phyloP scores from a whole-genome alignment of 2,113 vertebrate species.

The Merops nubicus region DNA sequence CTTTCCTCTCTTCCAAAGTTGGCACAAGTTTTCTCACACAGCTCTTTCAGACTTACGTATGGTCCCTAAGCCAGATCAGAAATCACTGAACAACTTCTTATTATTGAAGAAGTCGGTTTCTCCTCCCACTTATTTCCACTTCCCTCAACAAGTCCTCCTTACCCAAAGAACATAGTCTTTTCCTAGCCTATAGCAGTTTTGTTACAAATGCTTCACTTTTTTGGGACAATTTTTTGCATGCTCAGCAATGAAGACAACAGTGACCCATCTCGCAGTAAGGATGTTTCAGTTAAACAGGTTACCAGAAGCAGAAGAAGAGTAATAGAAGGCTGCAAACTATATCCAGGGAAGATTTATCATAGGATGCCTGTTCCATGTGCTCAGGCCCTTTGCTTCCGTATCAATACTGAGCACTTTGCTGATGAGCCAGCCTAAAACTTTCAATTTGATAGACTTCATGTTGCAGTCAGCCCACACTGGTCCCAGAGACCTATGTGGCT shows the following conservation, averaged over 20 bases:
- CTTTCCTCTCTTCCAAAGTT: not conserved
- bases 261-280: not conserved
- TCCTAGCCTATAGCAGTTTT: not conserved
- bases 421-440: not conserved
- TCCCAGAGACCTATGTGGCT: not conserved
- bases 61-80: not conserved
- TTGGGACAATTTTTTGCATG: rapidly evolving
- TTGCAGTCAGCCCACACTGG: not conserved
- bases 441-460: not conserved
- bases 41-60: not conserved
- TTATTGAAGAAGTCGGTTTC: not conserved
- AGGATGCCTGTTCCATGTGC: not conserved
- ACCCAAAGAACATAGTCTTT: not conserved
- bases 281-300: not conserved
- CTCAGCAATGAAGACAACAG: not conserved
- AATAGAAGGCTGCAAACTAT: not conserved
- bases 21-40: not conserved
- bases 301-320: not conserved
- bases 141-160: not conserved
- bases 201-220: not conserved
- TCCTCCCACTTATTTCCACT: not conserved
- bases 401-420: not conserved
- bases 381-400: not conserved
- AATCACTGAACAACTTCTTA: not conserved
- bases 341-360: not conserved